Base-by-base conservation (phyloP, 2,113 vertebrate genomes). In the Vulpes vulpes region DNA sequence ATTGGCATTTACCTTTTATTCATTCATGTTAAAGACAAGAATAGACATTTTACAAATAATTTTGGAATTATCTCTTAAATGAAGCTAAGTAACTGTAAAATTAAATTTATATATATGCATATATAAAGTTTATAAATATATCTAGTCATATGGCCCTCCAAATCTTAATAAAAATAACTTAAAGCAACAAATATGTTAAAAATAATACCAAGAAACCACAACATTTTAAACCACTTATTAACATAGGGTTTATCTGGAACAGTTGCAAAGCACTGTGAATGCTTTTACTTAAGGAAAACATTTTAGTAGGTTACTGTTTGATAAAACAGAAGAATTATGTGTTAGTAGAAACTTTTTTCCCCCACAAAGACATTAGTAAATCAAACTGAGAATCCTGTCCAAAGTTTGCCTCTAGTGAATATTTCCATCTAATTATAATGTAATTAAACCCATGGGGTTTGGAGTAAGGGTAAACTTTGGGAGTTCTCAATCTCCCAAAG, bases 391-490 rank as follows among this genome's bases (percentile, higher is more conserved):
- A 96, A 86, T 67, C 5, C 20, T 91, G 2, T 43, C n/a, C 10
- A 78, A 95, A 5, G 7, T 49, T 95, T 86, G 25, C 11, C 8
- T 95, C 43, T 80, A 32, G 35, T 95, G 78, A 89, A n/a, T 97
- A 85, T 74, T 93, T 89, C 38, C 23, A 84, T 60, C 35, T 89
- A 93, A 82, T 79, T 82, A 74, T 92, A 90, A 92, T 85, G 22
- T 81, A 69, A 89, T 60, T 92, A 95, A 88, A 80, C 1, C 30
- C 27, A n/a, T 82, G 38, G 30, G 19, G 10, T 86, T 87, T 62
- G 16, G 55, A 82, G 3, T 30, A 81, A 97, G 32, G 23, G 69
- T 51, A 23, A 96, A 67, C 3, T 91, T 60, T 78, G n/a, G 32
- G 73, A 93, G 10, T 49, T 85, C 25, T 91, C 85, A 64, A 43